Percentiles rank a stretch among this genome's conserved stretches.
These are phyloP conservation scores for Odontophorus gujanensis DNA, from an alignment of 2,113 vertebrate genomes.

Conservation along the genomic window DNA sequence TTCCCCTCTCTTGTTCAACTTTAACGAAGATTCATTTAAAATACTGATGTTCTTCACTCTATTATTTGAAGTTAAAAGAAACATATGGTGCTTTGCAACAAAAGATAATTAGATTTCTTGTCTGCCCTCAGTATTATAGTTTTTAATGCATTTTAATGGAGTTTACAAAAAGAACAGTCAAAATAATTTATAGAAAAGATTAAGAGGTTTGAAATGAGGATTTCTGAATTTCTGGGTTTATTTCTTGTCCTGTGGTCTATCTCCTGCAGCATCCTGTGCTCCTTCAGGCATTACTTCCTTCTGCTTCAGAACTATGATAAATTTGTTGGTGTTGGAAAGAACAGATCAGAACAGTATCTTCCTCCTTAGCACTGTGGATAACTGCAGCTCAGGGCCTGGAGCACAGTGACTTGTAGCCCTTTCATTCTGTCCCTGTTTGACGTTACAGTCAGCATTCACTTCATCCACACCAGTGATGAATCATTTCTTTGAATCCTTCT, in stretches of 20 bases:
- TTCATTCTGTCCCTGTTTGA: background rate
- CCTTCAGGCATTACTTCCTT: background rate
- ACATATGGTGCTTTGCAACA: constrained; percentile 75
- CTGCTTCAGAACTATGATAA: background rate
- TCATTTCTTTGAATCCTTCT: background rate
- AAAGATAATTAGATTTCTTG: constrained; percentile 79
- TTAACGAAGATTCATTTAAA: constrained; percentile 70
- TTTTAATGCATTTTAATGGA: constrained; percentile 65
- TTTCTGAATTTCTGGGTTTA: background rate
- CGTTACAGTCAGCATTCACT: background rate
- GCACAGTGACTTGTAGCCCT: background rate
- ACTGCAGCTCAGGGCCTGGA: background rate
- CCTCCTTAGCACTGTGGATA: background rate
- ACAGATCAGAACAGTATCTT: background rate
- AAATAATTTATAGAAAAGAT: constrained; percentile 29
- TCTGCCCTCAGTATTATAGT: constrained; percentile 70
- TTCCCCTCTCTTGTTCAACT: constrained; percentile 31
- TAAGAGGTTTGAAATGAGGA: constrained; percentile 31
- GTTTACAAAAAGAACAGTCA: constrained; percentile 65
- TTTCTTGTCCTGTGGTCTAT: background rate
- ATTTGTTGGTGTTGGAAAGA: background rate
- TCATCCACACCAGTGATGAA: background rate
- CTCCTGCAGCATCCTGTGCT: background rate
- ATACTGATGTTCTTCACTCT: constrained; percentile 57
- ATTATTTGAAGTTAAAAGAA: constrained; percentile 74